phyloP scores from a whole-genome alignment of 2,888 invertebrate species.

The Achlya flavicornis region DNA sequence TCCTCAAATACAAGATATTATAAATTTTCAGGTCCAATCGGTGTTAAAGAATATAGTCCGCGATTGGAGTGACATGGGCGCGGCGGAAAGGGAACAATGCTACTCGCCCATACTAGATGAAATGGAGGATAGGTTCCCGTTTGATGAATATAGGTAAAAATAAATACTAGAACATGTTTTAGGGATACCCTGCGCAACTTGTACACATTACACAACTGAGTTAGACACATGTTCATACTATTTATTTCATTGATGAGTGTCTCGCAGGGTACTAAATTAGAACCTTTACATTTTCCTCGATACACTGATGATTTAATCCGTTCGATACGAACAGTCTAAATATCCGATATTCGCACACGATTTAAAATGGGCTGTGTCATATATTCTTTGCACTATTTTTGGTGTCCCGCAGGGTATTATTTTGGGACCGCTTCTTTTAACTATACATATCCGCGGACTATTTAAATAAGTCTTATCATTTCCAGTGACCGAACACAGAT shows the following conservation, averaged over 20 bases:
- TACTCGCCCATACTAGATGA: conserved; percentile 95
- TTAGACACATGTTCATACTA: no score
- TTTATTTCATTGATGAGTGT: no score
- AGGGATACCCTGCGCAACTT: no score
- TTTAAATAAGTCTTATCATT: conserved; percentile 8
- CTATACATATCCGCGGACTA: not conserved
- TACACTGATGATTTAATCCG: no score
- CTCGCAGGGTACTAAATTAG: no score
- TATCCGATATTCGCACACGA: not conserved
- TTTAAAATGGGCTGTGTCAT: not conserved
- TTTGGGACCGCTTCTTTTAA: not conserved
- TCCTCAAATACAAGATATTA: no score
- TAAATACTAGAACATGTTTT: no score
- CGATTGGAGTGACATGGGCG: conserved; percentile 96
- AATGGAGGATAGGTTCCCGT: conserved; percentile 88
- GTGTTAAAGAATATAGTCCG: conserved; percentile 98
- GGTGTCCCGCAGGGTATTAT: not conserved
- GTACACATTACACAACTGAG: no score
- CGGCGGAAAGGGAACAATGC: conserved; percentile 91
- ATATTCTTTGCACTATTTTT: not conserved
- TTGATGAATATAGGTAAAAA: conserved; percentile 79
- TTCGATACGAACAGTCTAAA: no score
- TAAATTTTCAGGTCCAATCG: conserved; percentile 89
- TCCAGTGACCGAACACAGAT: conserved; percentile 80
- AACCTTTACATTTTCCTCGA: no score